Evolutionary conservation across 2,113 vertebrate species (phyloP).

Genomic region (Hippocampus guttulatus): DNA sequence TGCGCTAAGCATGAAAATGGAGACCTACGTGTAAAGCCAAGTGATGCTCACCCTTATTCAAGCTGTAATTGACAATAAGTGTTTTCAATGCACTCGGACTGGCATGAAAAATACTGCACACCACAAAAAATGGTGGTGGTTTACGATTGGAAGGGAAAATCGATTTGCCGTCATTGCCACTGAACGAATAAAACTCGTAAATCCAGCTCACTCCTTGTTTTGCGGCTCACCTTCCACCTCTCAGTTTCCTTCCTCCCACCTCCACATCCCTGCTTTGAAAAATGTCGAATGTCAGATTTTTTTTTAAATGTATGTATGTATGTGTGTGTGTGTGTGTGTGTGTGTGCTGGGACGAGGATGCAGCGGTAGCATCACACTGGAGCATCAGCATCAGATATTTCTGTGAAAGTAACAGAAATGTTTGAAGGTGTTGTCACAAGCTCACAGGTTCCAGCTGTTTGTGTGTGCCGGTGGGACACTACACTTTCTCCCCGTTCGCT

Average conservation of each 20-base stretch:
- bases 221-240: conserved; percentile 34
- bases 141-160: no score
- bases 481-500: conserved; percentile 53
- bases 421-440: conserved; percentile 75
- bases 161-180: no score
- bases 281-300: conserved; percentile 68
- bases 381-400: conserved; percentile 68
- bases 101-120: no score
- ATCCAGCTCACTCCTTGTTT: neutral
- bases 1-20: no score
- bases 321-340: conserved; percentile 47
- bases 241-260: conserved; percentile 38
- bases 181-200: neutral
- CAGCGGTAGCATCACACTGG: conserved; percentile 63
- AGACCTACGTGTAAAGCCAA: no score
- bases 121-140: no score
- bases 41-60: no score
- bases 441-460: conserved; percentile 71
- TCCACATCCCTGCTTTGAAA: conserved; percentile 67
- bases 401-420: conserved; percentile 74
- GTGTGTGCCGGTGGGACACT: conserved; percentile 63
- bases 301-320: conserved; percentile 29
- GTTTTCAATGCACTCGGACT: no score
- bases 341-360: conserved; percentile 61
- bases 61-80: no score